Conservation (phyloP, 2,888 invertebrate species). For the Suillia variegata region DNA sequence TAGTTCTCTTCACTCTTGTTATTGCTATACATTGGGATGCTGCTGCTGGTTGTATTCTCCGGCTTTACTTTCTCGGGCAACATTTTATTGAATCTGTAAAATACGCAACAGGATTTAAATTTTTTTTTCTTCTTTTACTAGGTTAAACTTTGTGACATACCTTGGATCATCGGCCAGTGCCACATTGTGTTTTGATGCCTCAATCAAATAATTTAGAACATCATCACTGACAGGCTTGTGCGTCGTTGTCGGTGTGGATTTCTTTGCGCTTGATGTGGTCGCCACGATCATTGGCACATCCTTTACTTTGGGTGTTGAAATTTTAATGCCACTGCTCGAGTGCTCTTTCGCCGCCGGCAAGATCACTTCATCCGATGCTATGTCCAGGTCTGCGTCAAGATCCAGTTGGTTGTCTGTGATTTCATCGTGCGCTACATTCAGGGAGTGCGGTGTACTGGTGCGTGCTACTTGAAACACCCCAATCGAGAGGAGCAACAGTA, state of each 20-base stretch:
- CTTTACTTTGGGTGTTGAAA: slow-evolving; percentile 50
- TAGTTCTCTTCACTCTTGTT: slow-evolving; percentile 37
- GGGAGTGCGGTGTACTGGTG: slow-evolving; percentile 31
- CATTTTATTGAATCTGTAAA: slow-evolving; percentile 53
- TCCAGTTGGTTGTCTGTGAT: slow-evolving; percentile 43
- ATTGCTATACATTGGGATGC: no score
- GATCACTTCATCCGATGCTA: slow-evolving; percentile 13
- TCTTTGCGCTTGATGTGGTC: slow-evolving; percentile 22
- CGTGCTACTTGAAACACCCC: slow-evolving; percentile 43
- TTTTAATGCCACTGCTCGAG: slow-evolving; percentile 36
- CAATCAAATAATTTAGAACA: slow-evolving; percentile 45
- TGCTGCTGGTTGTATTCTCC: slow-evolving; percentile 32
- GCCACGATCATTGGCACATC: slow-evolving; percentile 28
- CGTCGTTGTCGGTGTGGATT: slow-evolving; percentile 4
- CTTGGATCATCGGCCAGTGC: slow-evolving; percentile 46
- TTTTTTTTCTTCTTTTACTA: no score
- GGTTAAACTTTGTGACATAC: slow-evolving; percentile 18
- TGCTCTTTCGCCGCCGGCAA: slow-evolving; percentile 18
- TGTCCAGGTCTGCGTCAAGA: no score
- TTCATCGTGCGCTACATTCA: slow-evolving; percentile 36
- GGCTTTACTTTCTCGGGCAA: slow-evolving; percentile 42
- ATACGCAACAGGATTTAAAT: slow-evolving; percentile 10
- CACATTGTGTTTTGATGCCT: slow-evolving; percentile 53
- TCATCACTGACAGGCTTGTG: slow-evolving; percentile 46
- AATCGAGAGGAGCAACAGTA: slow-evolving; percentile 48